Conservation (phyloP, 2,797 vertebrate species). For the Tokudaia tokunoshimensis region DNA sequence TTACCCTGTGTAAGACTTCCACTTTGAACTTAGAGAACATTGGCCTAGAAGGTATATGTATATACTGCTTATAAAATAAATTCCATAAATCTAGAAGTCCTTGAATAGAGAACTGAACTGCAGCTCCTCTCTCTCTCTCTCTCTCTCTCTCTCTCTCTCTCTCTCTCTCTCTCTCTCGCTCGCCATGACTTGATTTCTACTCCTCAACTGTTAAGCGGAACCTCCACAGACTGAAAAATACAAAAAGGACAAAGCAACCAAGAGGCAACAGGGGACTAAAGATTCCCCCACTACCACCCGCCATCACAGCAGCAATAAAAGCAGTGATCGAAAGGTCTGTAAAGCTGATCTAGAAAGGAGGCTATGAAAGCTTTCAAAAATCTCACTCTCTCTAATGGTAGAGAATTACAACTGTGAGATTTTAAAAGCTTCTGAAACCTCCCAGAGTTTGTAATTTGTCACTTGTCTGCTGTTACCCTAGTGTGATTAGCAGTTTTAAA, state of each 20-base stretch:
- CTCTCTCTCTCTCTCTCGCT: too few relatives aligned
- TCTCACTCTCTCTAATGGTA: not conserved
- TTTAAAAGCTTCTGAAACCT: slow-evolving; percentile 30
- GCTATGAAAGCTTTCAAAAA: not conserved
- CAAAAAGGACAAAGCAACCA: not conserved
- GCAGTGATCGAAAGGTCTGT: not conserved
- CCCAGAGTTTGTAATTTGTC: slow-evolving; percentile 43
- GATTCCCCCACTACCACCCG: not conserved
- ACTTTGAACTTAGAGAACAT: not conserved
- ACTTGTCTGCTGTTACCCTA: not conserved
- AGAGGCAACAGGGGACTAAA: not conserved
- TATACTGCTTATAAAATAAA: not conserved
- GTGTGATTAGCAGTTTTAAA: not conserved
- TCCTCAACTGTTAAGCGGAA: not conserved
- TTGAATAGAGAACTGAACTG: not conserved
- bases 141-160: too few relatives aligned
- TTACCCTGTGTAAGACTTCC: not conserved
- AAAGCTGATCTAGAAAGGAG: not conserved
- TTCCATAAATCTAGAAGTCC: not conserved
- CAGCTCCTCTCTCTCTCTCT: not conserved
- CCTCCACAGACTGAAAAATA: not conserved
- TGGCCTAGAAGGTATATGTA: not conserved
- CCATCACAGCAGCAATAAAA: not conserved
- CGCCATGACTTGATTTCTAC: not conserved
- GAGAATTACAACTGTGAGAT: not conserved